These are phyloP conservation scores for Hippasteria phrygiana DNA, from an alignment of 53 echinoderm and acorn worm genomes.

Conservation along the genomic window DNA sequence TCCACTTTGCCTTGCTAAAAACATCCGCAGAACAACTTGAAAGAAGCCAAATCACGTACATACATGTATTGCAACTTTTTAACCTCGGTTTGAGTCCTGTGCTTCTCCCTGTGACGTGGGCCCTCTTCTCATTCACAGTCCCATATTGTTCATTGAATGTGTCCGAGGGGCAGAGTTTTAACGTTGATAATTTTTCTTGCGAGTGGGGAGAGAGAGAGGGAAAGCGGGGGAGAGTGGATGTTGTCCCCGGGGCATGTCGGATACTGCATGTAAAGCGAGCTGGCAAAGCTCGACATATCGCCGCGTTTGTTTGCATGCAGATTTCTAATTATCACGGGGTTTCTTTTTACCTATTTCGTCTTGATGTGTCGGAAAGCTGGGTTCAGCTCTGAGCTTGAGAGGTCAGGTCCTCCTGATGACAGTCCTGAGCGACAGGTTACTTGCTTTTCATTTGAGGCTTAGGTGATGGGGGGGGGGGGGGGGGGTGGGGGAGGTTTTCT, in stretches of 20 bases:
- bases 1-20: too few species aligned
- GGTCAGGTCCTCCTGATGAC: conserved; percentile 9
- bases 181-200: conserved; percentile 59
- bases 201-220: too few species aligned
- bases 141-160: neutral
- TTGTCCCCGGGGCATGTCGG: conserved; percentile 43
- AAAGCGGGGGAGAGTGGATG: conserved; percentile 45
- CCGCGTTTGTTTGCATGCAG: conserved; percentile 57
- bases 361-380: neutral
- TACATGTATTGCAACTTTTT: too few species aligned
- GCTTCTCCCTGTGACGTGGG: neutral
- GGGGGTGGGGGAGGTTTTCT: neutral
- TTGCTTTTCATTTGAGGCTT: neutral
- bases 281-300: conserved; percentile 27
- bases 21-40: too few species aligned
- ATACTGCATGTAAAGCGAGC: conserved; percentile 40
- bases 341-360: neutral
- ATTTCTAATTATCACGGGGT: conserved; percentile 9
- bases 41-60: too few species aligned
- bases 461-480: neutral
- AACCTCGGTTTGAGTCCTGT: neutral
- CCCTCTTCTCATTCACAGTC: neutral
- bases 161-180: conserved; percentile 26
- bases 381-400: neutral
- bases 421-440: conserved; percentile 3